Base-by-base conservation (phyloP, 2,113 vertebrate species). In the Oenanthe melanoleuca region DNA sequence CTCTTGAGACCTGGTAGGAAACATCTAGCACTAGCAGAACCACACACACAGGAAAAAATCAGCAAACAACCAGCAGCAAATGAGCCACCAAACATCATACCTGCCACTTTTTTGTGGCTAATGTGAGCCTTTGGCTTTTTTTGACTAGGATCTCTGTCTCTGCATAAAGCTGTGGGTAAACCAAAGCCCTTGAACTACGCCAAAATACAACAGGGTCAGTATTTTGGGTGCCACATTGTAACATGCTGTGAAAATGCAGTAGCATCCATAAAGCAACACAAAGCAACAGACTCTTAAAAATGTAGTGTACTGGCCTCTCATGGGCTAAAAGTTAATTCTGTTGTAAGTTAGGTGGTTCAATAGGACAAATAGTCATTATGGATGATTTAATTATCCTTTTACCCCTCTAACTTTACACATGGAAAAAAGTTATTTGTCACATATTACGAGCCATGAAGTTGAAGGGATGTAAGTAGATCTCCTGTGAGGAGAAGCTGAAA, bases 391-490 rank as follows among this genome's bases (percentile, higher is more conserved):
- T 65, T 69, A 19, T 37, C 31, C 3, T 29, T 75, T n/a, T 20
- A 6, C 0, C 0, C 8, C 6, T 8, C 5, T 3, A 56, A 37
- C 1, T 26, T 88, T 37, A 66, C 49, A 50, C 8, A 23, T 5
- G 1, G 28, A 34, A 73, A 78, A 49, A 45, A 21, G 19, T 21
- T 21, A 0, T n/a, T 66, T 21, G 0, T 42, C 18, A 9, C 7
- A 5, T 55, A 42, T 42, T 9, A 3, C 15, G n/a, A 20, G 6
- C 7, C 25, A 18, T 84, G 33, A 67, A 69, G 26, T 31, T n/a
- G 38, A 82, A 67, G 16, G 22, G 24, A 37, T 23, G 26, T 49
- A 19, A 84, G 20, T 5, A 16, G 12, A 13, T 78, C 4, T 78
- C 16, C 11, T 65, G 5, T 28, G 29, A 78, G 16, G 20, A 42